phyloP scores from a whole-genome alignment of 2,888 invertebrate species.

The Andrena haemorrhoa region DNA sequence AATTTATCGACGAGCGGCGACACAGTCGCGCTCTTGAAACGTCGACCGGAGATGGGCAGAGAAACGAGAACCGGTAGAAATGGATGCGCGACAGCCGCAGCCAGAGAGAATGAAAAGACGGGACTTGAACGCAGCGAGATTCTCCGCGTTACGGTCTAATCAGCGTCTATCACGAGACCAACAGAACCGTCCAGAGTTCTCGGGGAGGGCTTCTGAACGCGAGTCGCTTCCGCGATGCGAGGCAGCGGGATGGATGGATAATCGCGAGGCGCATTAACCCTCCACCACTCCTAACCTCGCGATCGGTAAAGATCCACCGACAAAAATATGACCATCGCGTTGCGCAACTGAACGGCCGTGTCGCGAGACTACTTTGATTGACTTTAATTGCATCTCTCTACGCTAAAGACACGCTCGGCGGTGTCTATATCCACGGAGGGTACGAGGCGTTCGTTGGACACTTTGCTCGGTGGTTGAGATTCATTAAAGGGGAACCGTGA shows the following conservation, averaged over 20 bases:
- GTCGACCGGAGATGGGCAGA: conserved; percentile 38
- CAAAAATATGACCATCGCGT: neutral
- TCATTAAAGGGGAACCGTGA: neutral
- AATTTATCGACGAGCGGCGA: conserved; percentile 67
- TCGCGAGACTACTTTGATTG: conserved; percentile 3
- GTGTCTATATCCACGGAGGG: neutral
- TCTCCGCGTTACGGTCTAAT: conserved; percentile 62
- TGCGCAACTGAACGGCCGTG: neutral
- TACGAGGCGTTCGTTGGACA: neutral
- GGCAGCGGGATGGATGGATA: neutral
- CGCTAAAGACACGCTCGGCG: neutral
- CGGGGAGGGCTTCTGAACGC: conserved; percentile 52
- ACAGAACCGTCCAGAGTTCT: conserved; percentile 36
- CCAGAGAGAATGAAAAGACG: conserved; percentile 5
- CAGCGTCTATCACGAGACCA: conserved; percentile 64
- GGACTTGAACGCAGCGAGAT: conserved; percentile 13
- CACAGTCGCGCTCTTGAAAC: conserved; percentile 62
- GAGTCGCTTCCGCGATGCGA: conserved; percentile 5
- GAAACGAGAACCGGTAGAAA: conserved; percentile 33
- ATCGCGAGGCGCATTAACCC: conserved; percentile 2
- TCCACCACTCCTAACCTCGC: neutral
- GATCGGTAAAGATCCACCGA: neutral
- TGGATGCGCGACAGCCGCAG: neutral
- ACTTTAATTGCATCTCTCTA: neutral
- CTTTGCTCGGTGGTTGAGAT: neutral